Evolutionary conservation across 1,140 invertebrate species (phyloP).

Genomic region (Calosoma granatense): DNA sequence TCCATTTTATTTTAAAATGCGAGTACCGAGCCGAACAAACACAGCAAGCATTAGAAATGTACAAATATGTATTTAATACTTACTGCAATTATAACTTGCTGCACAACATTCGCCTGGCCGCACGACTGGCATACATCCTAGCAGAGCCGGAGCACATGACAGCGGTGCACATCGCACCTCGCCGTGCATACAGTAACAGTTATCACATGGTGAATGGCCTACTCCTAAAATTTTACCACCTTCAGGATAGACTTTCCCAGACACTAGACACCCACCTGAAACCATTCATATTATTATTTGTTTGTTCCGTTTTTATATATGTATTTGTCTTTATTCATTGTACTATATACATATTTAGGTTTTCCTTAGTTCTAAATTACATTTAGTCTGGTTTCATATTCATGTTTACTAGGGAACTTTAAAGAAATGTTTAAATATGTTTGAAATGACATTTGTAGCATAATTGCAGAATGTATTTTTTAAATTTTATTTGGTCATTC

Average conservation of each 20-base stretch:
- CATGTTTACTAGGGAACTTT: no score
- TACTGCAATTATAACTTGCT: constrained; percentile 69
- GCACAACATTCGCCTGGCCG: constrained; percentile 72
- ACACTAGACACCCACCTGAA: constrained; percentile 51
- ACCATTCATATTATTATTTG: neutral
- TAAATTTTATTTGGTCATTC: no score
- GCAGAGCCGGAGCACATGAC: constrained; percentile 60
- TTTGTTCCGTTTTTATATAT: constrained; percentile 8
- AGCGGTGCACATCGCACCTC: constrained; percentile 62
- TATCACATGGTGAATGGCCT: constrained; percentile 52
- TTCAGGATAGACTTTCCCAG: constrained; percentile 50
- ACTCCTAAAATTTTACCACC: constrained; percentile 62
- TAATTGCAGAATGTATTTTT: no score
- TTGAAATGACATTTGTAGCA: no score
- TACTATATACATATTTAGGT: no score
- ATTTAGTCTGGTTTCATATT: no score
- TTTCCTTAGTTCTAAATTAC: no score
- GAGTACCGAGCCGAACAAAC: neutral
- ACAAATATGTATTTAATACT: constrained; percentile 28
- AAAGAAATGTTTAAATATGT: no score
- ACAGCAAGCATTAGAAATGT: neutral
- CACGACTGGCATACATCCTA: constrained; percentile 65
- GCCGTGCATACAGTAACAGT: constrained; percentile 73
- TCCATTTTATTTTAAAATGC: neutral
- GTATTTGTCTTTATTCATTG: constrained; percentile 10